Base-by-base conservation (phyloP, 2,797 vertebrate genomes). In the Gallinago stenura region DNA sequence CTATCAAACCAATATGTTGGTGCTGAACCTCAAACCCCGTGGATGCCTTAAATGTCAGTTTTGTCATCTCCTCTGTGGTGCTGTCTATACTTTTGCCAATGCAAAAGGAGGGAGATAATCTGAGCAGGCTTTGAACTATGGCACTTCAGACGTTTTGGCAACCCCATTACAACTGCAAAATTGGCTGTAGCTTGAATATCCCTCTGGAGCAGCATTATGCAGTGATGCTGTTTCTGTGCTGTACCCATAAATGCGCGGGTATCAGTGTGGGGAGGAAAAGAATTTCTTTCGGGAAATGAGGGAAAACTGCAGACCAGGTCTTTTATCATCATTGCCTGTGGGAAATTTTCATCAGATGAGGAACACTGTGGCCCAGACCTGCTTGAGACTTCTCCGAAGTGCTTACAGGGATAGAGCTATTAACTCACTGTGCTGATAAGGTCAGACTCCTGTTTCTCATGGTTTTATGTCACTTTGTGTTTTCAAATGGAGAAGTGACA, bases 311-410 rank as follows among this genome's bases (percentile, higher is more conserved):
- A 73, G n/a, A 33, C 9, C 3, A 19, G 9, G 21, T 50, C 30
- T 62, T 84, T 68, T 60, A n/a, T 31, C 8, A 11, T 37, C 17
- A 62, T 18, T 31, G 2, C 0, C 0, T 26, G 22, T 2, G 0
- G 50, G 65, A 89, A 53, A 70, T 85, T 93, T 91, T 83, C 31
- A 75, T 75, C 45, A 80, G 79, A 83, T 5, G 17, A 65, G 2
- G 4, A 87, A 64, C 45, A 50, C 25, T 6, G 7, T 3, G 5
- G 54, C 48, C 9, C 19, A 81, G 54, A 73, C 28, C 24, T 45
- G 14, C 35, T 39, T 58, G 30, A 91, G 90, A 43, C 54, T 86
- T 75, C 45, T 60, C 26, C 41, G 41, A 86, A 85, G 18, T 43
- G 6, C 39, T 86, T 54, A n/a, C 7, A 65, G 61, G 41, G 86